These are phyloP conservation scores for Aplodontia rufa DNA, from an alignment of 2,113 vertebrate genomes.

Conservation along the genomic window DNA sequence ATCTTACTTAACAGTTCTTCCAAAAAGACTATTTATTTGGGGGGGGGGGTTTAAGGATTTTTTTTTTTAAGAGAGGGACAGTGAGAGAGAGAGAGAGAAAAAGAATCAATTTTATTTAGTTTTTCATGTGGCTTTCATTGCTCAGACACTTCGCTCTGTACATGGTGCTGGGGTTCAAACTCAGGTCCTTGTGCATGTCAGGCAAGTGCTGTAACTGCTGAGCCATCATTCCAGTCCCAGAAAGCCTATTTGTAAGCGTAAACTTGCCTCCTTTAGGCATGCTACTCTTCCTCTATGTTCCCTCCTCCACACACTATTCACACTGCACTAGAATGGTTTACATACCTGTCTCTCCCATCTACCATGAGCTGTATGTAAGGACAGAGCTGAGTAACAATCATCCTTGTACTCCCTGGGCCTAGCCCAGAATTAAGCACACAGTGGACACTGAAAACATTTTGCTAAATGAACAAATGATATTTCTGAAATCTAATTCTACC, in stretches of 20 bases:
- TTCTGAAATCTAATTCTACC: slow-evolving; percentile 25
- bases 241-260: neutral
- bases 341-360: neutral
- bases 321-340: neutral
- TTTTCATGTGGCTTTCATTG: too few species aligned
- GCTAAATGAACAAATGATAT: neutral
- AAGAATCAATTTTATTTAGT: too few species aligned
- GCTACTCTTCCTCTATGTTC: neutral
- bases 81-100: too few species aligned
- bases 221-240: too few species aligned
- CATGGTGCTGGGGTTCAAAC: too few species aligned
- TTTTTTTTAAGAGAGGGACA: too few species aligned
- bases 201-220: too few species aligned
- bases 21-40: neutral
- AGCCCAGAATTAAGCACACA: neutral
- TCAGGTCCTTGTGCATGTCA: too few species aligned
- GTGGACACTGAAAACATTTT: neutral
- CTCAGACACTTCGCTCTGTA: too few species aligned
- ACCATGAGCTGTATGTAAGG: neutral
- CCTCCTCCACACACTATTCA: neutral
- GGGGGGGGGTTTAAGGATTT: too few species aligned
- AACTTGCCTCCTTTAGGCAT: neutral
- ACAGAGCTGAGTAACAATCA: neutral
- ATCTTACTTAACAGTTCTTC: neutral
- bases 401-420: too few species aligned